These are phyloP conservation scores for Patella vulgata DNA, from an alignment of 1,140 invertebrate genomes.

Conservation along the genomic window DNA sequence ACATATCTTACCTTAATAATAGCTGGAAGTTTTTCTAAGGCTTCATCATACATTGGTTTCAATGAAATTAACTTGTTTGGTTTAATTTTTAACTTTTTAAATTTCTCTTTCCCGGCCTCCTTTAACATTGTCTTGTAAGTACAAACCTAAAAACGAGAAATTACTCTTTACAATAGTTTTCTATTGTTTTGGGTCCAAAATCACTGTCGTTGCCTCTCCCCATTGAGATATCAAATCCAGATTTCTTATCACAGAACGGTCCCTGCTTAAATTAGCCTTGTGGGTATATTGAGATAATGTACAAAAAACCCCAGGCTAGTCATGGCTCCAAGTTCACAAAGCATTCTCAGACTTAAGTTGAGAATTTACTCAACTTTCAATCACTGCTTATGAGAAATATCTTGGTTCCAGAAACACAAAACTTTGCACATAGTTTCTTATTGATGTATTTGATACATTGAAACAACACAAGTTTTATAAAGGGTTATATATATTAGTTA, in stretches of 20 bases:
- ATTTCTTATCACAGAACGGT: not conserved
- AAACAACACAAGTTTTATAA: no score
- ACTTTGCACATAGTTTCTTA: no score
- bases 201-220: not conserved
- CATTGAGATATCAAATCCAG: not conserved
- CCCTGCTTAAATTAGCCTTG: not conserved
- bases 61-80: conserved; percentile 41
- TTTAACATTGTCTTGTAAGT: conserved; percentile 62
- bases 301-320: not conserved
- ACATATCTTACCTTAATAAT: conserved; percentile 48
- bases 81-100: conserved; percentile 50
- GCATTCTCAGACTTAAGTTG: no score
- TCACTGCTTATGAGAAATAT: no score
- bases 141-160: conserved; percentile 47
- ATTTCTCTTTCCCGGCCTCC: conserved; percentile 46
- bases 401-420: no score
- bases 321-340: no score
- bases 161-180: not conserved
- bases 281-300: not conserved
- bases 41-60: conserved; percentile 39
- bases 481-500: no score
- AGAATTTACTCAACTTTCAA: no score
- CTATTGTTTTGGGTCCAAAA: not conserved
- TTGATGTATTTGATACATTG: no score
- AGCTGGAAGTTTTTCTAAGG: conserved; percentile 49